Evolutionary conservation across 2,888 invertebrate genomes (phyloP).

Genomic region (Nomada lathburiana): DNA sequence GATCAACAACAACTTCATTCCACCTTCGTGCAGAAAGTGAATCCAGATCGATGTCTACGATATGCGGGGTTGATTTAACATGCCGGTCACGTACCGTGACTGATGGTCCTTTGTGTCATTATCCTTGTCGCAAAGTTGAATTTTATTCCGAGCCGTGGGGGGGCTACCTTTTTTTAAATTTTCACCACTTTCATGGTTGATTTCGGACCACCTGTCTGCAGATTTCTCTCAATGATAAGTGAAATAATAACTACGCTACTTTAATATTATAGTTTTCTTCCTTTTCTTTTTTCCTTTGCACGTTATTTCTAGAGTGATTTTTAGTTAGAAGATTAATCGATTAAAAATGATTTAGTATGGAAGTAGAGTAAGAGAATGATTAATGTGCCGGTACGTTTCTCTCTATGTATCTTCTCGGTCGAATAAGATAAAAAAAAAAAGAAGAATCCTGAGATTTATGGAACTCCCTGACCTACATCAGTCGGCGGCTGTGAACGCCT

Average conservation of each 20-base stretch:
- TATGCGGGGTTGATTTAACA: conserved; percentile 1
- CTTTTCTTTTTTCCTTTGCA: not conserved
- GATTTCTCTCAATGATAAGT: not conserved
- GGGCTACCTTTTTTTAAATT: not conserved
- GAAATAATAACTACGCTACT: not conserved
- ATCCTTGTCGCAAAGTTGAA: conserved; percentile 10
- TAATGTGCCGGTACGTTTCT: not conserved
- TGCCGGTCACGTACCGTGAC: not conserved
- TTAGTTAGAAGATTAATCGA: not conserved
- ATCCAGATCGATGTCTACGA: conserved; percentile 2
- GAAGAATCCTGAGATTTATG: not conserved
- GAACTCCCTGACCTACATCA: not conserved
- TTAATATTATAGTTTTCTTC: not conserved
- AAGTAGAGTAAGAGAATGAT: not conserved
- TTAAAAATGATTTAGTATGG: not conserved
- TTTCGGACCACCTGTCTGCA: not conserved
- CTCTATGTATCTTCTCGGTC: not conserved
- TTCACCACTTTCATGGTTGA: not conserved
- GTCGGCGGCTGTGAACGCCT: not conserved
- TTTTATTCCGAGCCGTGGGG: not conserved
- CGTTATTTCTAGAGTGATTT: not conserved
- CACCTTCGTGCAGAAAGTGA: not conserved
- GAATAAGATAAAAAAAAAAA: not conserved
- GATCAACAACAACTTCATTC: conserved; percentile 20
- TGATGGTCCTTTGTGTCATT: not conserved